A percentile compares a stretch with the other conserved stretches of the same genome.
These are phyloP conservation scores for Brachirus orientalis DNA, from an alignment of 2,113 vertebrate species.

Conservation along the genomic window DNA sequence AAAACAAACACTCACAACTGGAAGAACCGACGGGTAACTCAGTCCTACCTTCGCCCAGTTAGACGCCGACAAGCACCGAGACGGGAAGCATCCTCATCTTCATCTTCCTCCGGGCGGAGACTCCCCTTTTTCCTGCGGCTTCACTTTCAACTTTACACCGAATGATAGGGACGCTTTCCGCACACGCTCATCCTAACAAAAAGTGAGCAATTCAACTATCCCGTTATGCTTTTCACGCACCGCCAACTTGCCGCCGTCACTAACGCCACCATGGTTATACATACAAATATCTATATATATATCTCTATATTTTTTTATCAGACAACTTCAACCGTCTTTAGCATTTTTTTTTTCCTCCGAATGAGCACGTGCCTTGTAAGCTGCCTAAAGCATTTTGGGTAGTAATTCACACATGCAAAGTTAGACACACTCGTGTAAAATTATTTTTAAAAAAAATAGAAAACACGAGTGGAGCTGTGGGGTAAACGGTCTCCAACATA, in stretches of 20 bases:
- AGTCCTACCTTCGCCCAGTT: constrained; percentile 40
- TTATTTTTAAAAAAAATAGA: background rate
- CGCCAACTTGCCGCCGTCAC: constrained; percentile 45
- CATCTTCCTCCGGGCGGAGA: constrained; percentile 52
- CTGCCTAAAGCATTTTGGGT: background rate
- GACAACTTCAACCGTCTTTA: constrained; percentile 43
- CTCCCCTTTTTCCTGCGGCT: constrained; percentile 48
- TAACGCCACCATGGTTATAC: constrained; percentile 19
- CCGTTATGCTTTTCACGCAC: constrained; percentile 18
- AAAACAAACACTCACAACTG: background rate
- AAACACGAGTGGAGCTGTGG: background rate
- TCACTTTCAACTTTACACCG: constrained; percentile 64
- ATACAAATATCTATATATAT: too few species aligned
- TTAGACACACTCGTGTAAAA: background rate
- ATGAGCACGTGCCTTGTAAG: background rate
- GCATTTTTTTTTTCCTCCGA: constrained; percentile 7
- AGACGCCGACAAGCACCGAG: constrained; percentile 31
- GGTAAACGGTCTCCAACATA: constrained; percentile 19
- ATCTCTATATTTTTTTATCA: background rate
- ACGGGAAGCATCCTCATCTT: constrained; percentile 48
- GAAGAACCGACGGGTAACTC: background rate
- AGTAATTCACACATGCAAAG: constrained; percentile 1
- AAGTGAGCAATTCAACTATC: constrained; percentile 43
- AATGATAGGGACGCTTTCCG: constrained; percentile 13
- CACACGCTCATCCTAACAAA: constrained; percentile 44